A percentile compares a stretch with the other conserved stretches of the same genome.
Conservation (phyloP, 2,113 vertebrate species). For the Hippocampus barbouri region DNA sequence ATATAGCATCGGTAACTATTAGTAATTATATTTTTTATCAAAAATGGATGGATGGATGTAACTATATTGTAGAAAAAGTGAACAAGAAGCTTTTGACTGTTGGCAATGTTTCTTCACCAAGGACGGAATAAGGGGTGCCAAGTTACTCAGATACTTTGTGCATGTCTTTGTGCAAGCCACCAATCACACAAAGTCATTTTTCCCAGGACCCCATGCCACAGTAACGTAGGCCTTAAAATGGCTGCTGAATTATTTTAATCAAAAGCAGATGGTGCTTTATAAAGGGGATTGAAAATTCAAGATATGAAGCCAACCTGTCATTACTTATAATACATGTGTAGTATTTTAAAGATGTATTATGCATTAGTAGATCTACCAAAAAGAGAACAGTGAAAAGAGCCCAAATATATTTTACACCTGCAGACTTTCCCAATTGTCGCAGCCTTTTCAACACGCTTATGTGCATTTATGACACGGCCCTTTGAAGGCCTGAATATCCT, state of each 20-base stretch:
- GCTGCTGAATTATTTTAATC: conserved; percentile 47
- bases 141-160: too few relatives aligned
- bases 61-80: too few relatives aligned
- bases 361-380: conserved; percentile 45
- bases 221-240: neutral
- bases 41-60: too few relatives aligned
- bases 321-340: conserved; percentile 63
- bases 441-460: conserved; percentile 53
- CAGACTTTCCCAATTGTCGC: conserved; percentile 52
- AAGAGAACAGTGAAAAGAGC: conserved; percentile 41
- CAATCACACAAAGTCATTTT: neutral
- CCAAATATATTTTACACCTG: conserved; percentile 51
- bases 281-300: conserved; percentile 47
- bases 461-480: conserved; percentile 53
- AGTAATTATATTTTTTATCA: too few relatives aligned
- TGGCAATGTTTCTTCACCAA: too few relatives aligned
- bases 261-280: conserved; percentile 50
- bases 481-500: conserved; percentile 54
- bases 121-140: too few relatives aligned
- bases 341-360: conserved; percentile 64
- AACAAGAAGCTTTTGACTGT: too few relatives aligned
- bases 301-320: conserved; percentile 46
- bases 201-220: neutral
- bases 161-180: neutral
- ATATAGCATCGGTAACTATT: too few relatives aligned